Conservation (phyloP, 2,888 invertebrate genomes). For the Lucinisca nassula region DNA sequence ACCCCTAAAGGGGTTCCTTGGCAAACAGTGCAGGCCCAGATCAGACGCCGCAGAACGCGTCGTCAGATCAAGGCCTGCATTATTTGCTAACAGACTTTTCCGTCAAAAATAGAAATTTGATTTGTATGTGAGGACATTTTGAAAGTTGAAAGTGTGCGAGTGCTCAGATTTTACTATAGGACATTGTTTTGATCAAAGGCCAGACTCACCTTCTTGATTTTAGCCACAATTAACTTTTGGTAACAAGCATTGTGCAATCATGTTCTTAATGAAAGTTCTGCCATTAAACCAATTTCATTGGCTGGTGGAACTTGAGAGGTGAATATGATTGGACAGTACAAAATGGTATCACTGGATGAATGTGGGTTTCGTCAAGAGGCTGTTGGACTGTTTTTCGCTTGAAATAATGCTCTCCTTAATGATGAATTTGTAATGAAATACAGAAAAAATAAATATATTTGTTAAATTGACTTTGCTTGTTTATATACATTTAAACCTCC, state of each 20-base stretch:
- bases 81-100: too few species aligned
- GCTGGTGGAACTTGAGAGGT: conserved; percentile 66
- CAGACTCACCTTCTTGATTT: neutral
- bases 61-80: too few species aligned
- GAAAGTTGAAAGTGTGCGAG: neutral
- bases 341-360: conserved; percentile 28
- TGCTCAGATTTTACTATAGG: neutral
- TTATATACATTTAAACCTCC: too few species aligned
- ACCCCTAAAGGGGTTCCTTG: too few species aligned
- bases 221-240: neutral
- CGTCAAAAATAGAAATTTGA: too few species aligned
- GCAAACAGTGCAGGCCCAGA: too few species aligned
- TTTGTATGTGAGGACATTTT: too few species aligned
- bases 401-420: neutral
- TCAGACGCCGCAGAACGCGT: too few species aligned
- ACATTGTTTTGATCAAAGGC: neutral
- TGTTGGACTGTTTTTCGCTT: neutral
- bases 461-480: too few species aligned
- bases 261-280: conserved; percentile 70
- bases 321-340: conserved; percentile 70
- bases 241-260: conserved; percentile 58
- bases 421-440: neutral
- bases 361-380: neutral
- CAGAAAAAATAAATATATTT: neutral
- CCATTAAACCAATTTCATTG: conserved; percentile 65